Base-by-base conservation (phyloP, 2,113 vertebrate genomes). In the Lepisosteus oculatus region DNA sequence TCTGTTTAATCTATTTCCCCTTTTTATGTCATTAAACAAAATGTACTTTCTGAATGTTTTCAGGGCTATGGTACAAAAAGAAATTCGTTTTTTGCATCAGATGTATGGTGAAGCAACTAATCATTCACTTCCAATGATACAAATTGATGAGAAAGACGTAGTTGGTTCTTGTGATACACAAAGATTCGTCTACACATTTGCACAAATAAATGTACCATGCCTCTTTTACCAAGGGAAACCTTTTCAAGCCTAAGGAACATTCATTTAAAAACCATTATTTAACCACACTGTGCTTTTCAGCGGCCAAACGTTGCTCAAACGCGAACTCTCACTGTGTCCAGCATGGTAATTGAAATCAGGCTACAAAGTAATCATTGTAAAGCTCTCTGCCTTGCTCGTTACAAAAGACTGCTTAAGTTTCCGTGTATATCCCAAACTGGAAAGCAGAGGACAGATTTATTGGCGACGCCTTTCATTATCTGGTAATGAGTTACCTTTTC, bases 301-400 rank as follows among this genome's bases (percentile, higher is more conserved):
- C 59, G 68, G 47, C 65, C 12, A 1, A 7, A 29, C 17, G 11
- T 57, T 47, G 45, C 13, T 64, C 55, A 6, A 43, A 56, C 54
- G 47, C 0, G 61, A 69, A 51, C 66, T 1, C 66, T 44, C 43
- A 42, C 55, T 62, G 67, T 80, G 67, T 65, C 64, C 69, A 72
- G 81, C 77, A 80, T 79, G 72, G 73, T 66, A 80, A 77, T 78
- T 51, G 59, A 62, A 76, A 63, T 43, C 51, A 45, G 6, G 11
- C 42, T 15, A 78, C 44, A 80, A 70, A 65, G 43, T 13, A 72
- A 69, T 0, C 9, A 77, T 79, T 82, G 66, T 81, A 73, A 74
- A 42, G 43, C 69, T 61, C 68, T 70, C 72, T 72, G 71, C 43
- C 43, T 51, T 71, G 15, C 43, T 57, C 0, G 0, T 57, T 67